Evolutionary conservation across 2,797 vertebrate genomes (phyloP), one percentile per base, ranked within the genome.

Genomic region (Serranus cabrilla): DNA sequence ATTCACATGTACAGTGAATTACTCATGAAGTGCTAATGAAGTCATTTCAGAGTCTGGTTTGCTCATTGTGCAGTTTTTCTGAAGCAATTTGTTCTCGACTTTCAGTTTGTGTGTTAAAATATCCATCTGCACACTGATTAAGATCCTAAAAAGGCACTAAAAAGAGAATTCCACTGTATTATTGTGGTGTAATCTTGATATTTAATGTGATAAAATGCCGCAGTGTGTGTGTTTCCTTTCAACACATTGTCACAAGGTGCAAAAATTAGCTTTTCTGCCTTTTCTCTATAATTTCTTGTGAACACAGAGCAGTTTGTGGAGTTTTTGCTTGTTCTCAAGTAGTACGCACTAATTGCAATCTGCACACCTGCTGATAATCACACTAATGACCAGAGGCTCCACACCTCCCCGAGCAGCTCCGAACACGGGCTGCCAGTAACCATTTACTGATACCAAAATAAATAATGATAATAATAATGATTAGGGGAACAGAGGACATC

Each of bases 351-450:
- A 76, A 83, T 76, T 81, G 63, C 50, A 51, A 61, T 70, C 34
- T 67, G 63, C 73, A 74, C 90, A 89, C 82, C 86, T 89, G 83
- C 85, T 86, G 79, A 76, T 82, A 69, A 79, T 86, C 64, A 72
- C 72, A 14, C 69, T 72, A 77, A 86, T 74, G 84, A 86, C 85
- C 75, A 45, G 73, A 67, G 57, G 46, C 59, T 62, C 27, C 61
- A 54, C 74, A 31, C 67, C 5, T 62, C 82, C 55, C 76, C 1
- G 20, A 65, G 72, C 70, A 27, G 8, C 34, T 82, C 69, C 14
- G 40, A 56, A 31, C 6, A 49, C 74, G 47, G 65, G 64, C 61
- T 57, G 81, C 49, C 55, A 62, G 62, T 27, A 42, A 56, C 39
- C 51, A 69, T 71, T 62, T 67, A 64, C 60, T 4, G 63, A 39